Evolutionary conservation across 1,140 invertebrate genomes (phyloP).

Genomic region (Carcinoscorpius rotundicauda): DNA sequence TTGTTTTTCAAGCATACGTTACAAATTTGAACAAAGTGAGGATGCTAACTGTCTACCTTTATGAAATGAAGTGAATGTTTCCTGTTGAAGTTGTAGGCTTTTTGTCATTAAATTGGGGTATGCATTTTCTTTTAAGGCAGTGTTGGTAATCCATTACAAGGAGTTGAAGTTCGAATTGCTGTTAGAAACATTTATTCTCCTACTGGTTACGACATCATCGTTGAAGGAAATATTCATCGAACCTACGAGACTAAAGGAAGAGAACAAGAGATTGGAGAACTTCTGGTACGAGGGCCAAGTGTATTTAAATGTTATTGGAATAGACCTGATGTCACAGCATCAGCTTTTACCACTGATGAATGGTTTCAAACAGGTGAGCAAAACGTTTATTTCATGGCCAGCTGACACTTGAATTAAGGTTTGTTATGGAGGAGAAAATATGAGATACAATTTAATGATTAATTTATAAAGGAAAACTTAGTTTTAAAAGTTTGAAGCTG

Average conservation of each 20-base stretch:
- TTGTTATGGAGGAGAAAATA: no score
- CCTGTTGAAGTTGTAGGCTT: no score
- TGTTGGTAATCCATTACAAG: conserved; percentile 63
- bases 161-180: conserved; percentile 48
- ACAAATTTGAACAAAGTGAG: no score
- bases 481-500: no score
- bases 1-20: no score
- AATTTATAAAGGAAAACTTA: no score
- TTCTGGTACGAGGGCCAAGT: conserved; percentile 57
- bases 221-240: conserved; percentile 31
- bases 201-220: conserved; percentile 33
- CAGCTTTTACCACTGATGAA: conserved; percentile 59
- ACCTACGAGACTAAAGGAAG: conserved; percentile 26
- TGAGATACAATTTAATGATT: no score
- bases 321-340: conserved; percentile 50
- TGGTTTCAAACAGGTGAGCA: conserved; percentile 71
- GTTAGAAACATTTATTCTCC: conserved; percentile 29
- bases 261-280: conserved; percentile 44
- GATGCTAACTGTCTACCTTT: no score
- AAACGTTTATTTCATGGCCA: conserved; percentile 20
- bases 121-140: conserved; percentile 38
- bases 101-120: neutral
- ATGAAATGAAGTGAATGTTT: no score
- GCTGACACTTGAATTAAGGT: no score
- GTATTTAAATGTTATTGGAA: conserved; percentile 71